phyloP scores from a whole-genome alignment of 2,888 invertebrate genomes.

The Lycocerus yunnanus region DNA sequence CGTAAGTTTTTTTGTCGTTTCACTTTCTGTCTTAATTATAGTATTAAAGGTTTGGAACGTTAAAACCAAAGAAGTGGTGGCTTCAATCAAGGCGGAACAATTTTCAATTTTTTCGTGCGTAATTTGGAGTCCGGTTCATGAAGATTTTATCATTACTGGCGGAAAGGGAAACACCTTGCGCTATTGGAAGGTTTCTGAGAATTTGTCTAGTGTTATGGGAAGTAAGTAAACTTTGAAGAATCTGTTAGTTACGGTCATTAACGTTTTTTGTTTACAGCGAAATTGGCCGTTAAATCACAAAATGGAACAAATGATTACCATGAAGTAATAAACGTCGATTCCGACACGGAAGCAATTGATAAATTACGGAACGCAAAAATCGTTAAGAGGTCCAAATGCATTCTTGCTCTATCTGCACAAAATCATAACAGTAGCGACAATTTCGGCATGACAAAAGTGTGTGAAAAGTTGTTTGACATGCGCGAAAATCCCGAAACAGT shows the following conservation, averaged over 20 bases:
- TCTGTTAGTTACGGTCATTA: not conserved
- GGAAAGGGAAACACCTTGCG: conserved; percentile 70
- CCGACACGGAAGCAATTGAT: not conserved
- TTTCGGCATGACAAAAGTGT: not conserved
- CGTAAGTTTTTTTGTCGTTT: not conserved
- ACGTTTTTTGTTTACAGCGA: not conserved
- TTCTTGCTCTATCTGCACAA: not conserved
- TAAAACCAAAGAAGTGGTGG: conserved; percentile 57
- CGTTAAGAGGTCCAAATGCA: not conserved
- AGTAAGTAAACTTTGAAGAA: not conserved
- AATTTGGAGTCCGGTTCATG: conserved; percentile 68
- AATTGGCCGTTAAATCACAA: not conserved
- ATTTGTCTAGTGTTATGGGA: conserved; percentile 51
- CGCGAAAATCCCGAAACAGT: not conserved
- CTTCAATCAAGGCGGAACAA: conserved; percentile 8
- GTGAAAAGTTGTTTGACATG: not conserved
- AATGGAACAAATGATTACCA: not conserved
- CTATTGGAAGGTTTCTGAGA: conserved; percentile 64
- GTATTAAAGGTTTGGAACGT: conserved; percentile 68
- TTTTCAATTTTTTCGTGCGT: conserved; percentile 61
- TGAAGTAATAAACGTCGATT: not conserved
- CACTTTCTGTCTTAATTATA: not conserved
- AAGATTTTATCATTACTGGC: conserved; percentile 66
- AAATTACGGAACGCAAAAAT: not conserved
- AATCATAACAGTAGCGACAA: not conserved